Base-by-base conservation (phyloP, 1,140 invertebrate genomes). In the Chionoecetes opilio region DNA sequence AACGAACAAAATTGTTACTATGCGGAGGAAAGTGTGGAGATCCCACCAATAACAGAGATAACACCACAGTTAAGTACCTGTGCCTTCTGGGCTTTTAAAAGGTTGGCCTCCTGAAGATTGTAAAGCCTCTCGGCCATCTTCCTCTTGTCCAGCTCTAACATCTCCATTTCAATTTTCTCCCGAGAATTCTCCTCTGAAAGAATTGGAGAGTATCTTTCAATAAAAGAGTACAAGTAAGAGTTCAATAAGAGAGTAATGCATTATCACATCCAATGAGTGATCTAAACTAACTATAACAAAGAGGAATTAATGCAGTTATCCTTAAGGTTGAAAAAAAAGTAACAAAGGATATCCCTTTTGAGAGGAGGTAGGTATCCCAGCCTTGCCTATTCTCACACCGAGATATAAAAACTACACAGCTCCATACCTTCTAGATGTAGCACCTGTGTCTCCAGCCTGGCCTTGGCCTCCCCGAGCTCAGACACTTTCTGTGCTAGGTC, bases 121-220 rank as follows among this genome's bases (percentile, higher is more conserved):
- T 75, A n/a, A 26, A 75, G 63, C 63, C 63, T 75, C 63, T 75
- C 63, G 21, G 21, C 63, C 63, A 75, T 75, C 63, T 75, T 75
- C n/a, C n/a, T 75, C 63, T 75, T 75, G 63, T 75, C 63, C 63
- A 75, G 21, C 63, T 75, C 63, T 26, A 75, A n/a, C 63, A 75
- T 75, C 21, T 75, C 63, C 63, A 75, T 26, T 75, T n/a, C 21
- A 21, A n/a, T n/a, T 26, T n/a, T 17, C 6, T n/a, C n/a, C 63
- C n/a, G 21, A n/a, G 63, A n/a, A 2, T 75, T 75, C n/a, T 75
- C 63, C 21, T 75, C 63, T 75, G 21, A n/a, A 75, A 75, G 8
- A 26, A 75, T 75, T 3, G 46, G 46, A 3, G 14, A 41, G 38
- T 41, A 41, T 41, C 14, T 41, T 53, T n/a, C n/a, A n/a, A n/a